Evolutionary conservation across 2,888 invertebrate species (phyloP), one percentile per base, ranked within the genome.

Genomic region (Monopis laevigella): DNA sequence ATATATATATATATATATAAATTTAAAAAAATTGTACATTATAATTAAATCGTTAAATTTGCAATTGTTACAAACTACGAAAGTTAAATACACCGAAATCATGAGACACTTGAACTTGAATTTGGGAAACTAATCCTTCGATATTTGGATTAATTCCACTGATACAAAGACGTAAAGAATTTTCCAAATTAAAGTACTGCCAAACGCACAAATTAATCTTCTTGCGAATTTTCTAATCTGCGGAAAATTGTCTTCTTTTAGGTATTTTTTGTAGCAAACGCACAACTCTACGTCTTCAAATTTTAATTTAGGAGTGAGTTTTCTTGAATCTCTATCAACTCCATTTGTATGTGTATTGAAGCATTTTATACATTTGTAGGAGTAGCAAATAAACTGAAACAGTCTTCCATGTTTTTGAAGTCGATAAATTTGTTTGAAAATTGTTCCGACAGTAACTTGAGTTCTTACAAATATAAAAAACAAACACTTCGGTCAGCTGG

Each of bases 371-470:
- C 39, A 43, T 43, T 43, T 39, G 30, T 40, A 14, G 43, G 43
- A 40, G 43, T 43, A 40, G 43, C 40, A 43, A 43, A 40, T 43
- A 43, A 43, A 43, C 29, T 40, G 40, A 32, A 43, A 34, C 40
- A 40, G 40, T 32, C 40, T 40, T 43, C 34, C 40, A 40, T 34
- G 43, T 34, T 43, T 40, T 41, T 40, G 36, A 41, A 41, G 27
- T 28, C 35, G 24, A 17, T 36, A 41, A 41, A 43, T 41, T 38
- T 35, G 40, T 40, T 43, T 12, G 36, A 41, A 43, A 43, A 40
- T 41, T 43, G 40, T 34, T 43, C 36, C 41, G 43, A 45, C 36
- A 39, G 45, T 43, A 36, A 40, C 43, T 43, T 43, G 43, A 43
- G 43, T 39, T 40, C 39, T 39, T 43, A 24, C 21, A 26, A 24